Evolutionary conservation across 2,113 vertebrate genomes (phyloP), one percentile per base, ranked within the genome.

Genomic region (Pygoscelis adeliae): DNA sequence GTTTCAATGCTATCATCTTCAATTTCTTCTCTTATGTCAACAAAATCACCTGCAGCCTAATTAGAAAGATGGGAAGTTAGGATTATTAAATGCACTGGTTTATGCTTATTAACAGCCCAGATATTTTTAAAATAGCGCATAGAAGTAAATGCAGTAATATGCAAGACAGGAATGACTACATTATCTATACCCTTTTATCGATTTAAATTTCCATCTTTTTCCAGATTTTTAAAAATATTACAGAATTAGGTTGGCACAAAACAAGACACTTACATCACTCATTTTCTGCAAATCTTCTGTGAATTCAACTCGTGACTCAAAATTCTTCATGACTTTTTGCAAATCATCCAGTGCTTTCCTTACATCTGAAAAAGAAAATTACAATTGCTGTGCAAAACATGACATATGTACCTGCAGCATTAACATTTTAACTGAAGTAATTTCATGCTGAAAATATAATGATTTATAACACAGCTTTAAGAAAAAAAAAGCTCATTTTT

Each of bases 1-100:
- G 96, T 97, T 98, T 97, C 93, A 72, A 95, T 94, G 63, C 97
- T 97, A 29, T 97, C 96, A 95, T 98, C 98, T 97, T 97, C 97
- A 27, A 98, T 96, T 80, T 99, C 98, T 98, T 99, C 99, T 98
- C 98, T 98, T 97, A 99, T 99, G 95, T 99, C 99, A 93, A 99
- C 97, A 97, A 98, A 99, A 90, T 99, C 98, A 46, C 98, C 98
- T 96, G 98, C 98, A 97, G 89, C 98, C 99, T 99, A 89, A 95
- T 85, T 80, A 91, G 82, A 97, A 97, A 83, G 65, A 89, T 36
- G 13, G 22, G 22, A 93, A 94, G 73, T 59, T 62, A 53, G 47
- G 84, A 93, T 93, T 87, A 76, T 29, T 86, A 70, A 80, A 34
- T 71, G 50, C 58, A 83, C 36, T 27, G 29, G 8, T 14, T 74